Conservation (phyloP, 2,113 vertebrate species). For the Hippocampus zosterae region DNA sequence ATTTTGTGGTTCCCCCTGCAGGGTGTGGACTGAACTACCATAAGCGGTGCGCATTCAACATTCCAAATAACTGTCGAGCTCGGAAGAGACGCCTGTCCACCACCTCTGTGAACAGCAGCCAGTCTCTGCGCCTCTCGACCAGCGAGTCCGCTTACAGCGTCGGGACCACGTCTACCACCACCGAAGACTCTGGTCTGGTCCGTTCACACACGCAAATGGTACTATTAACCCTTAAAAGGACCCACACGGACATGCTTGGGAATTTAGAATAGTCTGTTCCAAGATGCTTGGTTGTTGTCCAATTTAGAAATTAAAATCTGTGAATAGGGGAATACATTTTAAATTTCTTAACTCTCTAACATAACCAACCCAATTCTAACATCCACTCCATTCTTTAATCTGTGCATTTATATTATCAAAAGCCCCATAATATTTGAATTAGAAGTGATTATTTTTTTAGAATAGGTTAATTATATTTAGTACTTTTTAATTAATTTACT, state of each 20-base stretch:
- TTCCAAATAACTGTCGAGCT: slow-evolving; percentile 89
- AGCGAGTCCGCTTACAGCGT: slow-evolving; percentile 74
- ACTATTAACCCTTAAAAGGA: slow-evolving; percentile 4
- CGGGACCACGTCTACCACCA: slow-evolving; percentile 55
- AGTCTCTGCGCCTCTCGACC: slow-evolving; percentile 79
- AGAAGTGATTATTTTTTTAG: no score
- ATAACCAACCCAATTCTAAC: no score
- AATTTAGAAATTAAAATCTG: no score
- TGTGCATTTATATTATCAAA: no score
- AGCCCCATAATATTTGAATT: no score
- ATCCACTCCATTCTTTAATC: no score
- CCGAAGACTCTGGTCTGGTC: slow-evolving; percentile 66
- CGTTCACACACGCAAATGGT: slow-evolving; percentile 73
- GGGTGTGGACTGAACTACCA: slow-evolving; percentile 92
- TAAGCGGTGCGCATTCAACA: slow-evolving; percentile 90
- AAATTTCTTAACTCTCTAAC: no score
- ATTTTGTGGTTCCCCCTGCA: slow-evolving; percentile 57
- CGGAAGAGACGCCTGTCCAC: slow-evolving; percentile 84
- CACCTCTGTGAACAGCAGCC: slow-evolving; percentile 80
- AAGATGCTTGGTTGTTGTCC: no score
- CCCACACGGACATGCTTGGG: background rate
- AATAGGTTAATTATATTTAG: no score
- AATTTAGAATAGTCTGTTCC: background rate
- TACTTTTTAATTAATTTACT: no score
- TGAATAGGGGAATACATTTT: no score